These are phyloP conservation scores for Prunella himalayana DNA, from an alignment of 2,113 vertebrate genomes.

Conservation along the genomic window DNA sequence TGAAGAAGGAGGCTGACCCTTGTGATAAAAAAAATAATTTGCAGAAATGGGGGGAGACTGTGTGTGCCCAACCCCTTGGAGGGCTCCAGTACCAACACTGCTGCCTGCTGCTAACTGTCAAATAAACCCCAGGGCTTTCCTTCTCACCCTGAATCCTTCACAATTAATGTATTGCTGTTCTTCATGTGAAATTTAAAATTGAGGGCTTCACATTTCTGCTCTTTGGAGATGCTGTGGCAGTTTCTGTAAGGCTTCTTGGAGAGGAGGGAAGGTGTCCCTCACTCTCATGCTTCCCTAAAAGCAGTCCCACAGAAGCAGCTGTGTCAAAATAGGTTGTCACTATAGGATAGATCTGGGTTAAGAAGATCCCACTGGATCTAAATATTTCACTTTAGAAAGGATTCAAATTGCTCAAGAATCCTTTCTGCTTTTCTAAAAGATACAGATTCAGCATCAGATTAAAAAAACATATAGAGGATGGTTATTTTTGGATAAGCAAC, in stretches of 20 bases:
- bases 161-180: background rate
- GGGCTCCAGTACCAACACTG: background rate
- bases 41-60: background rate
- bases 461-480: background rate
- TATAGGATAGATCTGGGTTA: conserved; percentile 46
- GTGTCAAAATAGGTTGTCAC: conserved; percentile 47
- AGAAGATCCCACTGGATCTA: conserved; percentile 43
- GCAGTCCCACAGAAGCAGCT: conserved; percentile 13
- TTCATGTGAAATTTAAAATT: background rate
- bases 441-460: background rate
- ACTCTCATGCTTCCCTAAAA: background rate
- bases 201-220: background rate
- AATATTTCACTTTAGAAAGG: conserved; percentile 12
- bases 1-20: background rate
- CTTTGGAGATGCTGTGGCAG: background rate
- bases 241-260: background rate
- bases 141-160: background rate
- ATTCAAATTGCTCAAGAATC: background rate
- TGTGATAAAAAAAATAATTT: background rate
- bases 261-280: background rate
- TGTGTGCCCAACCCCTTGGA: background rate
- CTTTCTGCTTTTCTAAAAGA: background rate
- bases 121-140: background rate
- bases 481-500: background rate
- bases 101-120: background rate